Evolutionary conservation across 2,888 invertebrate species (phyloP), one percentile per base, ranked within the genome.

Genomic region (Tachina fera): DNA sequence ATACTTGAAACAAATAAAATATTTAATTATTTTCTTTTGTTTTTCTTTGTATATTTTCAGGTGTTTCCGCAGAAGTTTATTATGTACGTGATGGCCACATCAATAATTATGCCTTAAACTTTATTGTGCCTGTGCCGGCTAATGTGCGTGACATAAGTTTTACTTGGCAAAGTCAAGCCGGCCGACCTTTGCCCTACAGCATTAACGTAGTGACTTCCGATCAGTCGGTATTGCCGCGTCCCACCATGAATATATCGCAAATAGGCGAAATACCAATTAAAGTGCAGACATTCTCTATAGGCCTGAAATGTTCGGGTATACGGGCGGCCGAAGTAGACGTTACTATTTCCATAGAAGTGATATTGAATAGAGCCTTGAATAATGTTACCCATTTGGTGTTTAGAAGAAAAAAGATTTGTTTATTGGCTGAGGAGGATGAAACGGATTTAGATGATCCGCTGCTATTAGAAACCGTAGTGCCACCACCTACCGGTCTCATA

Each of bases 11-110:
- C 19, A 9, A 43, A 49, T 53, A 11, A 47, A 53, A 65, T 14
- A 67, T 60, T 68, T 49, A 77, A n/a, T 41, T 71, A 45, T 75
- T 58, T 56, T 45, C 41, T 41, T 65, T 67, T 19, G 19, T 53
- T 41, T 43, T 49, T 77, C 0, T 74, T 75, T 31, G 6, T 31
- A 5, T 31, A 5, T 9, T 90, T 87, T 56, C 94, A 98, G 97
- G 97, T 91, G 93, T 97, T 88, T 95, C 96, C 74, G 96, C 97
- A 10, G 97, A 97, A 93, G 93, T 98, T 88, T 98, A 96, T 93
- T 98, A 98, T 93, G 97, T 98, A 56, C 94, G 97, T 81, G 97
- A 98, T 90, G 98, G 98, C 3, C 96, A 96, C 91, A 95, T 98
- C 92, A 98, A 98, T 93, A 96, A 96, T 90, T 97, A 98, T 92